These are phyloP conservation scores for Pseudochirops corinnae DNA, from an alignment of 2,797 vertebrate genomes.

Conservation along the genomic window DNA sequence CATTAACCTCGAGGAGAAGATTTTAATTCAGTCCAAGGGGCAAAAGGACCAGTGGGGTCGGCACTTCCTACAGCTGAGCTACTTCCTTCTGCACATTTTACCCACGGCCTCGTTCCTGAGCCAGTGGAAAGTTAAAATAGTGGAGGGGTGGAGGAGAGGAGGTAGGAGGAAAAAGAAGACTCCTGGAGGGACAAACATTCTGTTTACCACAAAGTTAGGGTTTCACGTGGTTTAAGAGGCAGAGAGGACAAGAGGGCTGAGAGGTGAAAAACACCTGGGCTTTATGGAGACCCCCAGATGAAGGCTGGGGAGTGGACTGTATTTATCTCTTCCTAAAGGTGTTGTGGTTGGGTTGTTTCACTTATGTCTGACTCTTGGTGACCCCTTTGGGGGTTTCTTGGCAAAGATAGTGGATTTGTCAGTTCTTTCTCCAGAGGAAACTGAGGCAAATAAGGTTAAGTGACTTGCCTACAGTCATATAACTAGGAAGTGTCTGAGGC, in stretches of 20 bases:
- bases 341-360: neutral
- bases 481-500: neutral
- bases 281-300: too few species aligned
- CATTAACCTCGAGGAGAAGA: neutral
- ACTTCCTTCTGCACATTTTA: neutral
- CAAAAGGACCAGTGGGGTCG: rapidly evolving
- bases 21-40: neutral
- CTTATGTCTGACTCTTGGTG: neutral
- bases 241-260: neutral
- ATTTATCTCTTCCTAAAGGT: neutral
- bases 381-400: neutral
- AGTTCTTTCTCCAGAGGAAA: neutral
- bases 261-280: neutral
- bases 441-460: neutral
- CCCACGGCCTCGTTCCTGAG: neutral
- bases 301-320: neutral
- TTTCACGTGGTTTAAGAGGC: neutral
- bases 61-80: neutral
- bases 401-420: neutral
- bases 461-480: neutral
- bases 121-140: neutral
- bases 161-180: neutral
- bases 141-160: neutral
- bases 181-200: neutral
- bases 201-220: rapidly evolving